Percentiles rank a stretch among this genome's conserved stretches.
Conservation (phyloP, 2,113 vertebrate genomes). For the Mus spicilegus region DNA sequence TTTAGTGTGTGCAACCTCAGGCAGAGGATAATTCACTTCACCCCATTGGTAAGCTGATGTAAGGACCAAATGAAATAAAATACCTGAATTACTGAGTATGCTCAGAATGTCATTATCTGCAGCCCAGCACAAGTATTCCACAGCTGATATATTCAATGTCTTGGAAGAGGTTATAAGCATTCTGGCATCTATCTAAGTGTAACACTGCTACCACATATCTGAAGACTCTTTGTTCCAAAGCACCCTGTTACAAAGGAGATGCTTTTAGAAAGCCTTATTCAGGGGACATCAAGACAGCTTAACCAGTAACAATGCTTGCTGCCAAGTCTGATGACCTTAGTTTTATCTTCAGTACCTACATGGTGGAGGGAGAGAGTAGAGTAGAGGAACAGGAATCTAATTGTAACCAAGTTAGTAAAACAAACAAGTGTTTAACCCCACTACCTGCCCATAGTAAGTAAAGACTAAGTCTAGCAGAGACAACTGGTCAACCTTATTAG, state of each 20-base stretch:
- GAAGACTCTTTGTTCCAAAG: not conserved
- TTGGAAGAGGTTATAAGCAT: not conserved
- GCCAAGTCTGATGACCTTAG: not conserved
- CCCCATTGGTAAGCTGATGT: rapidly evolving
- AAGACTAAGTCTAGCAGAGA: not conserved
- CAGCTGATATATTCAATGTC: not conserved
- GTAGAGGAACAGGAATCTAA: not conserved
- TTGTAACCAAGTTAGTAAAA: not conserved
- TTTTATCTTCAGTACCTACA: not conserved
- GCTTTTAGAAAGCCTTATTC: not conserved
- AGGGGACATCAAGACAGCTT: not conserved
- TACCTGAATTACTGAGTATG: not conserved
- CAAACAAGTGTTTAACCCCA: not conserved
- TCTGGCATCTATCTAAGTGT: not conserved
- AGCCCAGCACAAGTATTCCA: not conserved
- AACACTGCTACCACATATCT: not conserved
- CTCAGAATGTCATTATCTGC: not conserved
- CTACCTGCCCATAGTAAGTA: not conserved
- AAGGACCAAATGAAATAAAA: not conserved
- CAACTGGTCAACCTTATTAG: not conserved
- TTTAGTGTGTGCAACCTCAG: not conserved
- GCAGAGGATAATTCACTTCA: not conserved
- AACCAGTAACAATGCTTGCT: not conserved
- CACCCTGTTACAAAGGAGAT: not conserved
- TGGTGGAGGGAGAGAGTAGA: not conserved